phyloP scores from a whole-genome alignment of 2,888 invertebrate genomes.

The Volucella inanis region DNA sequence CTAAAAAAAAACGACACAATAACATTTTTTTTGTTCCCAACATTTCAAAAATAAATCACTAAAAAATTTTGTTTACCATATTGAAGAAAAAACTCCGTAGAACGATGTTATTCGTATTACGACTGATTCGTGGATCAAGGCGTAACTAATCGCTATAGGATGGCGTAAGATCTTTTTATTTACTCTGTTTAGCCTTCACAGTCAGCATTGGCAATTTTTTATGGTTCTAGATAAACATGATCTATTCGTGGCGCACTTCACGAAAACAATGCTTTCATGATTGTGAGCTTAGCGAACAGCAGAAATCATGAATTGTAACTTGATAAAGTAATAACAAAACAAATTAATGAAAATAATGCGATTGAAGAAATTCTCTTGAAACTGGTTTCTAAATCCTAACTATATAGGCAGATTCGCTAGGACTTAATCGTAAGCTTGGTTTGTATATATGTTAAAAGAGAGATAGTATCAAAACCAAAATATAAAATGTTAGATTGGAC shows the following conservation, averaged over 20 bases:
- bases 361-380: no score
- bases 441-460: no score
- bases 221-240: conserved; percentile 16
- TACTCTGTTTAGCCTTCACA: conserved; percentile 39
- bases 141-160: conserved; percentile 51
- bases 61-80: conserved; percentile 30
- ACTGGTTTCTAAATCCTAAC: no score
- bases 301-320: neutral
- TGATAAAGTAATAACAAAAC: no score
- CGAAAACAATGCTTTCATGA: conserved; percentile 9
- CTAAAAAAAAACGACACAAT: conserved; percentile 17
- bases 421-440: no score
- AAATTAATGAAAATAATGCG: no score
- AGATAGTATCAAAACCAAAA: no score
- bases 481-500: no score
- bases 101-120: neutral
- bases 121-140: conserved; percentile 42
- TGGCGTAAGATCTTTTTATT: conserved; percentile 70
- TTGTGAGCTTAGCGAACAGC: neutral
- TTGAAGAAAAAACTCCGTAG: neutral
- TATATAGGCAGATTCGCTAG: no score
- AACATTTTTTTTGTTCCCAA: no score
- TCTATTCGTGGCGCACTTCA: conserved; percentile 23
- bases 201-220: conserved; percentile 16
- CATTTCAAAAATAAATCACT: conserved; percentile 6